These are phyloP conservation scores for Aphis gossypii DNA, from an alignment of 1,140 invertebrate species.

Conservation along the genomic window DNA sequence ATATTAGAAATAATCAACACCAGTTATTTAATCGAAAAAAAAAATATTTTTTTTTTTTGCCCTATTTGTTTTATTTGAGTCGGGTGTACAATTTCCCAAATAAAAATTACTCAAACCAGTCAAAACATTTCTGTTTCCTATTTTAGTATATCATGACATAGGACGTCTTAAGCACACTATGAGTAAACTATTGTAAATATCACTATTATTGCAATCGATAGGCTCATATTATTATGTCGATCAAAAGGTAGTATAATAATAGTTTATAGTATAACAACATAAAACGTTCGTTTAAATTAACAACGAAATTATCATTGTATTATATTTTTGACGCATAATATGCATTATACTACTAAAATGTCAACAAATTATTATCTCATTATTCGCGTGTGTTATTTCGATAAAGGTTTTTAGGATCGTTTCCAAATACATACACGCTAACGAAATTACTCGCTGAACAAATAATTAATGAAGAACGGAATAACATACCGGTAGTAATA, in stretches of 20 bases:
- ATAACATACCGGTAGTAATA: slow-evolving; percentile 87
- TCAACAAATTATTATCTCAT: background rate
- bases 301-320: background rate
- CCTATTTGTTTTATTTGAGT: too few relatives aligned
- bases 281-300: background rate
- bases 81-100: too few relatives aligned
- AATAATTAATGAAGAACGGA: slow-evolving; percentile 79
- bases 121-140: too few relatives aligned
- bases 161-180: too few relatives aligned
- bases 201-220: too few relatives aligned
- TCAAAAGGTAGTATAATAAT: background rate
- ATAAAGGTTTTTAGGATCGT: slow-evolving; percentile 66
- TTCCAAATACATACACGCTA: slow-evolving; percentile 91
- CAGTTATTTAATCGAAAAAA: too few relatives aligned
- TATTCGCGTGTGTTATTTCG: background rate
- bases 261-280: background rate
- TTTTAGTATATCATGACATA: too few relatives aligned
- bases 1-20: too few relatives aligned
- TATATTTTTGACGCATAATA: background rate
- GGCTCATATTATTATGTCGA: too few relatives aligned
- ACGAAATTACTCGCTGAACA: slow-evolving; percentile 89
- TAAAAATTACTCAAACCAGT: too few relatives aligned
- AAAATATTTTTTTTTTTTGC: too few relatives aligned
- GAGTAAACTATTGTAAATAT: too few relatives aligned
- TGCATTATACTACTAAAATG: background rate